Base-by-base conservation (phyloP, 2,888 invertebrate genomes). In the Pristionchus exspectatus region DNA sequence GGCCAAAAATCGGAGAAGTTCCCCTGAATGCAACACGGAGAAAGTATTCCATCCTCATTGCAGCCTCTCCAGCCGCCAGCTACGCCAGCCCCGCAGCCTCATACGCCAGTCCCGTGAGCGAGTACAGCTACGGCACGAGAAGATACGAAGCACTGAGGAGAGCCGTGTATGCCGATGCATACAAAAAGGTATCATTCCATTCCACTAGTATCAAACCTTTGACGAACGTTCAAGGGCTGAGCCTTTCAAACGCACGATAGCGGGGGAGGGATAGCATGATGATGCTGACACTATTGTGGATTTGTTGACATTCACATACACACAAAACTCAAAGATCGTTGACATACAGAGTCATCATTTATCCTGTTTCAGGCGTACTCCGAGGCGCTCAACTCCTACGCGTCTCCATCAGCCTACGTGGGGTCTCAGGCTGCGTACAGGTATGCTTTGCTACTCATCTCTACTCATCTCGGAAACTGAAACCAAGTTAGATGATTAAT, bases 301-400 rank as follows among this genome's bases (percentile, higher is more conserved):
- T 72, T 72, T 33, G 33, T 33, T 21, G 5, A 7, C 12, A 33
- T 4, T 72, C 18, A 69, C n/a, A 14, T 30, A 33, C n/a, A 14
- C 9, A 33, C 33, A 14, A 72, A 66, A 66, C 21, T 66, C 12
- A 50, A 50, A 50, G 44, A 9, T 7, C 10, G 44, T 50, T 50
- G 0, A 7, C 4, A 50, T 7, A 50, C 12, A 50, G 44, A 7
- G 44, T 7, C 9, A 9, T 50, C 4, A 50, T 50, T 50, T 50
- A 5, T 50, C 18, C 33, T 27, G 33, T 74, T 81, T 1, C 81
- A 81, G 81, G 81, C 50, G 21, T 81, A 81, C 50, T 50, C 81
- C n/a, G 81, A 81, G 81, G 81, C 81, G 12, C 81, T 81, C 50
- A n/a, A 24, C 81, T 81, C 81, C 12, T 81, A 81, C 16, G 81